Conservation (phyloP, 2,888 invertebrate species). For the Drosophila austrosaltans region DNA sequence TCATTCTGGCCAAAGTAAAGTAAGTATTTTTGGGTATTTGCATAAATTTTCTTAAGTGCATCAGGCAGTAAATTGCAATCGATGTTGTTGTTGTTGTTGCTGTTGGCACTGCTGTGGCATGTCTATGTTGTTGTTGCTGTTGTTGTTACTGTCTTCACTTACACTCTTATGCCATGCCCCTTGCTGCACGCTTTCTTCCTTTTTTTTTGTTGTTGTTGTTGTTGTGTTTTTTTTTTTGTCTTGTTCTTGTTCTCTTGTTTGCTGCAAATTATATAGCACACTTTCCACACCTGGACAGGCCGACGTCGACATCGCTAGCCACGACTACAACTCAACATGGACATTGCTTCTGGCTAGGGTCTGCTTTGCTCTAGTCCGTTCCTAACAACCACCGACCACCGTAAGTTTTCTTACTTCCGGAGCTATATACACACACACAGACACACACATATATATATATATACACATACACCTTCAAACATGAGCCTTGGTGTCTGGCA, state of each 20-base stretch:
- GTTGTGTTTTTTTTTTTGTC: too few species aligned
- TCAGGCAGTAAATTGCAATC: constrained; percentile 81
- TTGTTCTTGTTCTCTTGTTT: constrained; percentile 36
- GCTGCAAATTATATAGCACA: constrained; percentile 79
- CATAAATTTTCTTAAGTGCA: constrained; percentile 82
- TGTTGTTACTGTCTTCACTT: constrained; percentile 51
- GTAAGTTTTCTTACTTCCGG: constrained; percentile 47
- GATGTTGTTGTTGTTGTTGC: constrained; percentile 60
- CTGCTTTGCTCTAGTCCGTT: constrained; percentile 34
- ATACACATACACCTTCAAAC: constrained; percentile 75
- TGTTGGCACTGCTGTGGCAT: not conserved
- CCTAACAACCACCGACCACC: constrained; percentile 22
- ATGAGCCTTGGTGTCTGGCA: constrained; percentile 81
- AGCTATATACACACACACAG: constrained; percentile 27
- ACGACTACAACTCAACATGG: constrained; percentile 70
- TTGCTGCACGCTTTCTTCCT: constrained; percentile 64
- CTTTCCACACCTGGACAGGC: constrained; percentile 78
- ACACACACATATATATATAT: not conserved
- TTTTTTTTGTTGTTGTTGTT: constrained; percentile 24
- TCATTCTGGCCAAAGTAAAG: constrained; percentile 60
- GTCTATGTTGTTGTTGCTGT: constrained; percentile 40
- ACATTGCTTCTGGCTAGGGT: constrained; percentile 24
- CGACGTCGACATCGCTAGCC: constrained; percentile 72
- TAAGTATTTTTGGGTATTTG: constrained; percentile 82
- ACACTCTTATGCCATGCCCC: constrained; percentile 17